Conservation (phyloP, 2,888 invertebrate species). For the Unio pictorum region DNA sequence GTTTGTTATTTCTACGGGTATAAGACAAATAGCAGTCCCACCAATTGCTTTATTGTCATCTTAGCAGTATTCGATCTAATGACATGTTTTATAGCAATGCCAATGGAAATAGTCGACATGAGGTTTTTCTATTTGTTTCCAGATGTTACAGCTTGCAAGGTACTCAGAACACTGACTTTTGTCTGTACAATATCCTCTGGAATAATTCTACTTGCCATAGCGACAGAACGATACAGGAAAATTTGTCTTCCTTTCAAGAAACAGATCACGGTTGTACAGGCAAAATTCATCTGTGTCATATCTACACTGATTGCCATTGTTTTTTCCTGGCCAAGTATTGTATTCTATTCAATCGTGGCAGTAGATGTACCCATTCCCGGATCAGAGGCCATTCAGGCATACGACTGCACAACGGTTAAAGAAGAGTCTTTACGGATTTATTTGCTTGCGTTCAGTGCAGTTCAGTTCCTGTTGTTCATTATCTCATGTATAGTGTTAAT, state of each 20-base stretch:
- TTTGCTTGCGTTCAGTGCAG: slow-evolving; percentile 20
- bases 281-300: no score
- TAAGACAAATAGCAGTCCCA: slow-evolving; percentile 12
- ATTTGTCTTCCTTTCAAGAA: no score
- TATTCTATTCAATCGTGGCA: slow-evolving; percentile 27
- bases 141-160: no score
- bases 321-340: slow-evolving; percentile 34
- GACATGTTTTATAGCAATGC: no score
- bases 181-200: slow-evolving; percentile 42
- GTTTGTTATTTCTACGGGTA: slow-evolving; percentile 47
- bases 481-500: slow-evolving; percentile 16
- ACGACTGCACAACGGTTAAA: slow-evolving; percentile 9
- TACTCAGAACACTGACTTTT: slow-evolving; percentile 39
- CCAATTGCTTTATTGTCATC: no score
- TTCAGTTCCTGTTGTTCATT: slow-evolving; percentile 25
- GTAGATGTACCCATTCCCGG: slow-evolving; percentile 15
- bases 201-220: slow-evolving; percentile 45
- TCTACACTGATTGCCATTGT: no score
- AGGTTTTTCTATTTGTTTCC: no score
- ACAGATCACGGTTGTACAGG: no score
- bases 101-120: no score
- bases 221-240: slow-evolving; percentile 41
- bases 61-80: no score
- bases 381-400: slow-evolving; percentile 3
- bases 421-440: slow-evolving; percentile 17